A percentile compares a stretch with the other conserved stretches of the same genome.
phyloP scores from a whole-genome alignment of 2,888 invertebrate species.

The Aphelenchoides bicaudatus region DNA sequence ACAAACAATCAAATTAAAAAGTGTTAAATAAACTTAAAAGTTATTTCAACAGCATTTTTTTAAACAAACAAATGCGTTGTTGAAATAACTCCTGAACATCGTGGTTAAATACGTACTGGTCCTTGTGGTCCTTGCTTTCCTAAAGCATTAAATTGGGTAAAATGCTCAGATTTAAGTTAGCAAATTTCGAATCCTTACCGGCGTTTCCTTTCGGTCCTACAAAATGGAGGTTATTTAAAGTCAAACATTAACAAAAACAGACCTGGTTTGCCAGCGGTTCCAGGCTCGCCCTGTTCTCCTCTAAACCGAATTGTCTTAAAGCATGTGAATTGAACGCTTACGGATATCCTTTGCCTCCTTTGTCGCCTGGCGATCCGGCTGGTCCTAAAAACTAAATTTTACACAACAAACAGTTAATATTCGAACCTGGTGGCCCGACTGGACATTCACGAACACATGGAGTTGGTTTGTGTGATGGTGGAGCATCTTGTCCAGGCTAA shows the following conservation, averaged over 20 bases:
- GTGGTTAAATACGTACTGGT: too few species aligned
- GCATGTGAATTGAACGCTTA: too few species aligned
- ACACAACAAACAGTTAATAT: not conserved
- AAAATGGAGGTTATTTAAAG: slow-evolving; percentile 13
- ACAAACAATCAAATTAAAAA: too few species aligned
- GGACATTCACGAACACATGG: slow-evolving; percentile 53
- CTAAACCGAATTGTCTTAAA: too few species aligned
- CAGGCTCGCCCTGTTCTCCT: slow-evolving; percentile 54
- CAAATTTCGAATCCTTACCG: not conserved
- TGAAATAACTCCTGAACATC: too few species aligned
- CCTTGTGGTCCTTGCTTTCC: slow-evolving; percentile 44
- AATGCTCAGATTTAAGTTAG: too few species aligned
- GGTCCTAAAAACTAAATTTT: slow-evolving; percentile 32
- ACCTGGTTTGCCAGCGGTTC: too few species aligned
- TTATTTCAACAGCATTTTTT: too few species aligned
- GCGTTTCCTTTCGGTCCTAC: not conserved
- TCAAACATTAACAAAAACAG: too few species aligned
- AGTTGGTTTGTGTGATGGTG: slow-evolving; percentile 28
- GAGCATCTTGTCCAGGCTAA: slow-evolving; percentile 36
- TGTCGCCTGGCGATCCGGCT: slow-evolving; percentile 54
- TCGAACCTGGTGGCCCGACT: slow-evolving; percentile 44
- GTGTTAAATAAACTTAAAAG: too few species aligned
- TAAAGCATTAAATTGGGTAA: too few species aligned
- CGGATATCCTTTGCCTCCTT: slow-evolving; percentile 55
- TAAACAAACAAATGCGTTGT: too few species aligned